Percentiles rank a stretch among this genome's conserved stretches.
Conservation (phyloP, 2,797 vertebrate genomes). For the Girardinus metallicus region DNA sequence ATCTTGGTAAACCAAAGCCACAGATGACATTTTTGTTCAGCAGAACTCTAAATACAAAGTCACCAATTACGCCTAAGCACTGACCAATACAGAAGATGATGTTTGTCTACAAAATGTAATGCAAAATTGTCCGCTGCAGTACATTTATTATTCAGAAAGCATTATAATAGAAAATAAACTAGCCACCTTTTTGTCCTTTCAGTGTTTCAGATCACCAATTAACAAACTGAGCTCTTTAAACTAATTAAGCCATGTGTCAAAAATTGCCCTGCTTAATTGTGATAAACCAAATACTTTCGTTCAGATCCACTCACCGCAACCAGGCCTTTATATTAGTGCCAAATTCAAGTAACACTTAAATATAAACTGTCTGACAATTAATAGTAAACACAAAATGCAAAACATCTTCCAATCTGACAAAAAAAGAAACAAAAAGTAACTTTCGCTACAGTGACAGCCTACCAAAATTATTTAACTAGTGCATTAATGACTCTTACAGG, state of each 20-base stretch:
- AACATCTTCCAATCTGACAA: background rate
- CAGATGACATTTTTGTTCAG: slow-evolving; percentile 3
- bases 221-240: background rate
- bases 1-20: slow-evolving; percentile 4
- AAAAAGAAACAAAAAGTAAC: background rate
- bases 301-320: background rate
- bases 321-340: background rate
- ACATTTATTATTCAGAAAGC: background rate
- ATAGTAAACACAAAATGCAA: background rate
- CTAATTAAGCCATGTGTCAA: background rate
- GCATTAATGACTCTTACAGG: background rate
- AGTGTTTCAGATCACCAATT: background rate
- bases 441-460: background rate
- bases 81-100: background rate
- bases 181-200: background rate
- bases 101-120: background rate
- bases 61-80: background rate
- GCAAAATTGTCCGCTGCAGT: background rate
- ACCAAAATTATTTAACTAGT: background rate
- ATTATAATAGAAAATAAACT: background rate
- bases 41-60: background rate
- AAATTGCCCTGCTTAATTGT: background rate
- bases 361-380: background rate
- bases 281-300: background rate
- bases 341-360: background rate